Conservation (phyloP, 2,113 vertebrate genomes). For the Forbesichthys papilliferus region DNA sequence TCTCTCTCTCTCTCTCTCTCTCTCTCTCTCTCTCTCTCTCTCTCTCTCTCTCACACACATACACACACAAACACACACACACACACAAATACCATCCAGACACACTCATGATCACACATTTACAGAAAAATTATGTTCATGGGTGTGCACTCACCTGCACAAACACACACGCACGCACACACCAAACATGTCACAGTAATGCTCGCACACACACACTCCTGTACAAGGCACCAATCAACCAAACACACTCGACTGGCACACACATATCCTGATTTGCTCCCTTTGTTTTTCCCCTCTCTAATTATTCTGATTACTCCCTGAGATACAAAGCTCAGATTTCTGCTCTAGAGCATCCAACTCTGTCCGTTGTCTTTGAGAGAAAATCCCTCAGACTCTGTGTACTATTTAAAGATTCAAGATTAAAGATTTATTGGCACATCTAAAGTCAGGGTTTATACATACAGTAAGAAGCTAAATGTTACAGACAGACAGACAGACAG, state of each 20-base stretch:
- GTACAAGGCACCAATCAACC: conserved; percentile 30
- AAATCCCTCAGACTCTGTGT: background rate
- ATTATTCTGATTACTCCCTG: conserved; percentile 21
- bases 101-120: conserved; percentile 6
- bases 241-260: conserved; percentile 24
- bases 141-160: background rate
- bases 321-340: background rate
- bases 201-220: background rate
- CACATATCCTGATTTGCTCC: conserved; percentile 41
- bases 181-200: conserved; percentile 2
- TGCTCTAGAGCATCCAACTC: background rate
- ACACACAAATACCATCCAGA: background rate
- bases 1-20: conserved; percentile 4
- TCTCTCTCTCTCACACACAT: conserved; percentile 8
- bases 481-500: no score
- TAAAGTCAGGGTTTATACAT: background rate
- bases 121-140: conserved; percentile 2
- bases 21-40: background rate
- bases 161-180: conserved; percentile 14
- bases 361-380: background rate
- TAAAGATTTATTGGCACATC: background rate
- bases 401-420: background rate
- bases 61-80: conserved; percentile 3
- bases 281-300: conserved; percentile 42
- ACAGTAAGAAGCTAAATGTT: background rate